Evolutionary conservation across 1,140 invertebrate species (phyloP), one percentile per base, ranked within the genome.

Genomic region (Drosophila orosa): DNA sequence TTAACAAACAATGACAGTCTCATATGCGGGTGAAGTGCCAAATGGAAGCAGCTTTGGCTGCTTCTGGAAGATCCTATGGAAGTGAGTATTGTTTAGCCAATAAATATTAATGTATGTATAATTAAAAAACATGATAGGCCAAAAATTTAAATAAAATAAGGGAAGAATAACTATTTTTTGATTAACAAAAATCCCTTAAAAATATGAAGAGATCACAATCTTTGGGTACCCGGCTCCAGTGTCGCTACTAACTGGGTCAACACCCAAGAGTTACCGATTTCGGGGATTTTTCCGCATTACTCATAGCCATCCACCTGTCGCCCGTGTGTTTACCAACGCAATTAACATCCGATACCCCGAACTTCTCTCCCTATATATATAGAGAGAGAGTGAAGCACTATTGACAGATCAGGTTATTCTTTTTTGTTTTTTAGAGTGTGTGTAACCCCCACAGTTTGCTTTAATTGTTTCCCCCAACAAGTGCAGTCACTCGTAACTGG

Each of bases 11-110:
- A 97, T 97, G 96, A 97, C 96, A 78, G 95, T 97, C 78, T 96
- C 96, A 35, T 97, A 97, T 93, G 96, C 96, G 75, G 95, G 96
- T 89, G 95, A 97, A 93, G 96, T 97, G 84, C 96, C 96, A 65
- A 97, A 97, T 92, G 96, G 96, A 90, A 97, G 96, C 93, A 96
- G 95, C 93, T 97, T 97, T 91, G 96, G 96, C 90, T 97, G 96
- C 93, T 97, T 97, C 93, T 97, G 96, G 95, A 95, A 95, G 92
- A 97, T 97, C 92, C 93, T 97, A 74, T 93, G 94, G 93, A 97
- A 96, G 96, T 97, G 92, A 96, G 95, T 96, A 81, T 31, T 62
- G 15, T 22, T 57, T 33, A 40, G 8, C 13, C 9, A 13, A 33
- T 3, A 50, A 59, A 29, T 56, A 56, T 5, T 19, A 12, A 25